Conservation (phyloP, 2,888 invertebrate genomes). For the Cephus pygmeus region DNA sequence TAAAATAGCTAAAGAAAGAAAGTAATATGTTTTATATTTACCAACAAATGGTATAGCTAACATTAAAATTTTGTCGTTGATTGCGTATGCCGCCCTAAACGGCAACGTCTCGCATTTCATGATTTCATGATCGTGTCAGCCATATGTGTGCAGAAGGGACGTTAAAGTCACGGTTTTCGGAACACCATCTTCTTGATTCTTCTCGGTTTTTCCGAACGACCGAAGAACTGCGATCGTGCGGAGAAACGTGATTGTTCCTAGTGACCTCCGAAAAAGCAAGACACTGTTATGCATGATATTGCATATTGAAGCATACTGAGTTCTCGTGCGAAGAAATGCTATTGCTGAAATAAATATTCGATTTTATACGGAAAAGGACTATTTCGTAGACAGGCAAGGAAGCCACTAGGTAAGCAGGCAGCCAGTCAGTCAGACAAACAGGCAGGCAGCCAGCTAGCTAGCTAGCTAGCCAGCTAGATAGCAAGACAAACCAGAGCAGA, state of each 20-base stretch:
- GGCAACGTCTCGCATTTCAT: background rate
- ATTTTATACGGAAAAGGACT: slow-evolving; percentile 9
- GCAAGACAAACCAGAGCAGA: background rate
- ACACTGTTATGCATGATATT: slow-evolving; percentile 49
- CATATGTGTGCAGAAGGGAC: slow-evolving; percentile 1
- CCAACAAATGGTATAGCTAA: background rate
- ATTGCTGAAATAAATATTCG: slow-evolving; percentile 43
- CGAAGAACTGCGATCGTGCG: slow-evolving; percentile 37
- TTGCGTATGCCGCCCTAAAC: background rate
- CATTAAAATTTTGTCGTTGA: background rate
- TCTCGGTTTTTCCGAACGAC: slow-evolving; percentile 38
- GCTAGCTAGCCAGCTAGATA: background rate
- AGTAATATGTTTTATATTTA: background rate
- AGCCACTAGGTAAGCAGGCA: background rate
- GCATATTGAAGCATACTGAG: slow-evolving; percentile 44
- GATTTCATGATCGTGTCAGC: slow-evolving; percentile 1
- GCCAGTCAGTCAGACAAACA: background rate
- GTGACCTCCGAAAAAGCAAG: slow-evolving; percentile 14
- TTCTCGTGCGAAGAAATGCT: slow-evolving; percentile 50
- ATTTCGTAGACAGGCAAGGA: background rate
- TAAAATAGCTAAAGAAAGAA: background rate
- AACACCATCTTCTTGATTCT: slow-evolving; percentile 40
- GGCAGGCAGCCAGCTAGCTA: background rate
- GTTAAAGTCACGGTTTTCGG: slow-evolving; percentile 18
- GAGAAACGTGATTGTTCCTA: slow-evolving; percentile 35